Evolutionary conservation across 2,888 invertebrate species (phyloP).

Genomic region (Tiliacea citrago): DNA sequence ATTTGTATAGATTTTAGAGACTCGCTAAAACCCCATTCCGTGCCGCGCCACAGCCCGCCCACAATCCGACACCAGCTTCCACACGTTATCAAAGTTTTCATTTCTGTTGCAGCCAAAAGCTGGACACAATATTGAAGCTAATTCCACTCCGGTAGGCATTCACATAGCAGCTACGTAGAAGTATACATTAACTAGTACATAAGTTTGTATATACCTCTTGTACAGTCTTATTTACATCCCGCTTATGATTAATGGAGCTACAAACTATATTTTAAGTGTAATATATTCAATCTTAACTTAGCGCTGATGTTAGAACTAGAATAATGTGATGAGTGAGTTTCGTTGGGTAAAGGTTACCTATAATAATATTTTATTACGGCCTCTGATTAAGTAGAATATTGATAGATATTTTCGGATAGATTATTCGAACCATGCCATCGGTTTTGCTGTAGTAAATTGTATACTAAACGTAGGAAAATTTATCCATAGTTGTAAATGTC

Average conservation of each 20-base stretch:
- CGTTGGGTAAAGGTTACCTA: conserved; percentile 61
- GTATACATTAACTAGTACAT: conserved; percentile 67
- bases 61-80: conserved; percentile 33
- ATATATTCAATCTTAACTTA: conserved; percentile 56
- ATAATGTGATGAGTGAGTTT: conserved; percentile 53
- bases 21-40: not conserved
- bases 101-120: conserved; percentile 93
- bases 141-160: conserved; percentile 80
- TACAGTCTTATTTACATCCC: conserved; percentile 82
- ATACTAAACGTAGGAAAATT: conserved; percentile 56
- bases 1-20: not conserved
- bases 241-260: conserved; percentile 80
- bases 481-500: conserved; percentile 47
- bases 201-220: conserved; percentile 83
- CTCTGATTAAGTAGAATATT: conserved; percentile 76
- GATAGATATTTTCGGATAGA: conserved; percentile 88
- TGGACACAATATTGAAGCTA: conserved; percentile 94
- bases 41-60: conserved; percentile 15
- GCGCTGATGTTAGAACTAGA: conserved; percentile 60
- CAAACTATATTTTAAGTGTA: conserved; percentile 74
- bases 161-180: conserved; percentile 76
- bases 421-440: conserved; percentile 76
- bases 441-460: conserved; percentile 60
- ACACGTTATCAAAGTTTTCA: conserved; percentile 61
- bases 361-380: conserved; percentile 74